Conservation (phyloP, 2,888 invertebrate species). For the Pyrrhosoma nymphula region DNA sequence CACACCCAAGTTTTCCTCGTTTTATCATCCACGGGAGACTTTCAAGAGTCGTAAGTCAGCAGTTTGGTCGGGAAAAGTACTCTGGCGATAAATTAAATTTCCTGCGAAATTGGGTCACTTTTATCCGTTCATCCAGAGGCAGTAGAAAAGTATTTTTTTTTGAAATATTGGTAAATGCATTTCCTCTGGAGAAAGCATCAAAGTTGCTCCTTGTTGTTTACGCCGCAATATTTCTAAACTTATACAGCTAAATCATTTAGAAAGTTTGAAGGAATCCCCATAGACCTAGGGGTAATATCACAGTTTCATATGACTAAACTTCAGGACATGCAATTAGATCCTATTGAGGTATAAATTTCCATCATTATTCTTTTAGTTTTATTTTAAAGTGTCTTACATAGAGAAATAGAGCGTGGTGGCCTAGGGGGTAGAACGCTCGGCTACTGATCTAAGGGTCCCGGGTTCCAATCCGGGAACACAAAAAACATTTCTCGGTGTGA, state of each 20-base stretch:
- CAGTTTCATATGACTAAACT: background rate
- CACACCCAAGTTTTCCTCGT: no score
- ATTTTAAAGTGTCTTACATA: no score
- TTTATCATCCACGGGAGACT: no score
- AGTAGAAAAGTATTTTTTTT: background rate
- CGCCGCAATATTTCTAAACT: background rate
- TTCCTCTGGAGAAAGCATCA: background rate
- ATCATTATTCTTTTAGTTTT: background rate
- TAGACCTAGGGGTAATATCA: background rate
- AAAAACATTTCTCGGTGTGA: no score
- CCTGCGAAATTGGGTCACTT: background rate
- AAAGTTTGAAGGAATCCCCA: background rate
- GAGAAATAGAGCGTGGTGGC: no score
- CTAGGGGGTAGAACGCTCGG: no score
- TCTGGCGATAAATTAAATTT: background rate
- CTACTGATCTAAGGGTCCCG: no score
- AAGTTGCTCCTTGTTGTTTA: background rate
- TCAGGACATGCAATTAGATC: background rate
- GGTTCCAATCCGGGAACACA: no score
- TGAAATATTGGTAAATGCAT: background rate
- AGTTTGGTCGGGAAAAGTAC: background rate
- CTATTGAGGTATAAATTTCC: background rate
- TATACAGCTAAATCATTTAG: background rate
- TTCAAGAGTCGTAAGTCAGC: background rate
- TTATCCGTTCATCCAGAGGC: background rate